A percentile compares a stretch with the other conserved stretches of the same genome.
These are phyloP conservation scores for Eleutherodactylus coqui DNA, from an alignment of 2,797 vertebrate species.

Conservation along the genomic window DNA sequence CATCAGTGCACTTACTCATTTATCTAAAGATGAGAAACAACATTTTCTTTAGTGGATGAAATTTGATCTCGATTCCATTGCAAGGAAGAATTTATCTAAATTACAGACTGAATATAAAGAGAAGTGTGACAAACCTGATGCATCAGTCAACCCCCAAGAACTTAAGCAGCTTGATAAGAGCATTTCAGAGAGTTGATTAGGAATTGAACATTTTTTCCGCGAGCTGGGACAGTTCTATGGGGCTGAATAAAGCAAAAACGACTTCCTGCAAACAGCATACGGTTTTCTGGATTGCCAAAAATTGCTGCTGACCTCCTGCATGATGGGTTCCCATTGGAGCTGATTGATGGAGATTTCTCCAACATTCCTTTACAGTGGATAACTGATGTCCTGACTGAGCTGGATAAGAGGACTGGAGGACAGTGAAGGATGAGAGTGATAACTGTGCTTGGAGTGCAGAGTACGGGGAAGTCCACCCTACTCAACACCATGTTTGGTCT, in stretches of 20 bases:
- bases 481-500: constrained; percentile 57
- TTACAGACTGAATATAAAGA: constrained; percentile 72
- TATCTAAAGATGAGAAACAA: constrained; percentile 69
- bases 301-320: not conserved
- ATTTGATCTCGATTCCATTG: constrained; percentile 73
- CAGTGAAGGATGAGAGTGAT: not conserved
- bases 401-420: constrained; percentile 73
- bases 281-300: not conserved
- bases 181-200: constrained; percentile 73
- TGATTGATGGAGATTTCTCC: constrained; percentile 76
- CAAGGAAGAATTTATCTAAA: constrained; percentile 66
- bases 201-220: constrained; percentile 83
- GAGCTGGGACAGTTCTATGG: constrained; percentile 85
- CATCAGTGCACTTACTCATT: constrained; percentile 72
- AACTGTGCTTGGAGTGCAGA: constrained; percentile 16
- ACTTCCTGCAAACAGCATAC: no score
- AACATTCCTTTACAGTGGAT: constrained; percentile 80
- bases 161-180: constrained; percentile 69
- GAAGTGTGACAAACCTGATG: constrained; percentile 61
- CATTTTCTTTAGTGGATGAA: constrained; percentile 85
- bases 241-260: no score
- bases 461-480: constrained; percentile 53
- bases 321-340: not conserved
- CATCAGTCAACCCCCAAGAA: constrained; percentile 64
- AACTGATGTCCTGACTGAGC: constrained; percentile 76